Evolutionary conservation across 2,113 vertebrate genomes (phyloP), one percentile per base, ranked within the genome.

Genomic region (Megaleporinus macrocephalus): DNA sequence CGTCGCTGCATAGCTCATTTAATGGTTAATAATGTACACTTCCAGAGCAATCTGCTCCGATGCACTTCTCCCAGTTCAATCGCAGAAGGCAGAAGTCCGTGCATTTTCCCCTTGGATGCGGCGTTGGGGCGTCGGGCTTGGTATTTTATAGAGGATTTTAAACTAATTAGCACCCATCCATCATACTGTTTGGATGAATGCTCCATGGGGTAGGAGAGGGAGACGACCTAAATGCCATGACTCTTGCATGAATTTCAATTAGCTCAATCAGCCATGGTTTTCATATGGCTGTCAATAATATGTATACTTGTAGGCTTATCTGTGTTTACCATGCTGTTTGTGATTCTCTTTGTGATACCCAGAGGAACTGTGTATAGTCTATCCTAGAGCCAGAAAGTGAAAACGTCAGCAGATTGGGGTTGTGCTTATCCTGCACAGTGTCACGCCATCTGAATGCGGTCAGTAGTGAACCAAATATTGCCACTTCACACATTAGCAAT

Each of bases 191-290:
- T 24, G 80, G 86, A 76, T 83, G 79, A 88, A 86, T 84, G 86
- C 80, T 47, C 70, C 71, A 78, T 78, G 81, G 49, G 86, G 85
- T 51, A 66, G 73, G 72, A 76, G 55, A 80, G 78, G 68, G 82
- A 79, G 78, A 57, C 27, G 74, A 79, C 51, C 80, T 87, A 93
- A 93, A 94, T 92, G 91, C 89, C 90, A 92, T 80, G 87, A 83
- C 89, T 91, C 86, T 87, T 89, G 84, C 74, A 89, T 89, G 88
- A 89, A 88, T 84, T 87, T 82, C 79, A 84, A 87, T 87, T 85
- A 85, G 83, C 69, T 79, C 83, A 87, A 85, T 87, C 86, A 87
- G 70, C 81, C 81, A 14, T 73, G 78, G 76, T 83, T 84, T 86
- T 74, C 55, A 69, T 78, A 51, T 51, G 9, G 69, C 51, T 73